These are phyloP conservation scores for Luscinia luscinia DNA, from an alignment of 2,797 vertebrate genomes.

Conservation along the genomic window DNA sequence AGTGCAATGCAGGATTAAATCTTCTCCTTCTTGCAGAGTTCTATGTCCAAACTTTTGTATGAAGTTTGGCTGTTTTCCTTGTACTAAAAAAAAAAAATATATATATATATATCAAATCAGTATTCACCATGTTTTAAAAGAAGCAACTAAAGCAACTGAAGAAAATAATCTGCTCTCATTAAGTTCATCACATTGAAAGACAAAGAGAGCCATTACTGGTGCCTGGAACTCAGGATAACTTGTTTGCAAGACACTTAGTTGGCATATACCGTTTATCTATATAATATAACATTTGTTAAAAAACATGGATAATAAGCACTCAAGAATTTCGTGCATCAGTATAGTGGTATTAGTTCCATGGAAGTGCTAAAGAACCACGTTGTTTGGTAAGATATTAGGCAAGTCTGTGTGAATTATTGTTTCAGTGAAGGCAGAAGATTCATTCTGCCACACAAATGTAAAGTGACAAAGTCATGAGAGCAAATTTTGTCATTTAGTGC, in stretches of 20 bases:
- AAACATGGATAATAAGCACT: neutral
- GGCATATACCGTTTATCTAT: neutral
- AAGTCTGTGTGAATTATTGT: neutral
- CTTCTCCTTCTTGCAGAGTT: slow-evolving; percentile 63
- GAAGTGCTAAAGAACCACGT: neutral
- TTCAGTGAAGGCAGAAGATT: neutral
- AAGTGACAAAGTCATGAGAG: neutral
- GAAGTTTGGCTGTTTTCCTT: slow-evolving; percentile 55
- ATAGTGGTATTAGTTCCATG: neutral
- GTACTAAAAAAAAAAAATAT: slow-evolving; percentile 24
- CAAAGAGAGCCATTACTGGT: neutral
- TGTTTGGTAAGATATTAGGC: neutral
- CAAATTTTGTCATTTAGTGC: neutral
- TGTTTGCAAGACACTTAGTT: neutral
- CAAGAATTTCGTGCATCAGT: neutral
- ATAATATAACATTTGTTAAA: neutral
- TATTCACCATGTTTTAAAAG: neutral
- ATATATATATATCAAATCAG: neutral
- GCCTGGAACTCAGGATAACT: neutral
- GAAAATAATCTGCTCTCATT: neutral
- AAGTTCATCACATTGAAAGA: neutral
- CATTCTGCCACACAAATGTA: neutral
- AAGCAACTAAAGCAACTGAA: neutral
- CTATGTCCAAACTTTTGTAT: slow-evolving; percentile 41
- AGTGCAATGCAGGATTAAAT: slow-evolving; percentile 59